These are phyloP conservation scores for Stenopsyche tienmushanensis DNA, from an alignment of 1,140 invertebrate species.

Conservation along the genomic window DNA sequence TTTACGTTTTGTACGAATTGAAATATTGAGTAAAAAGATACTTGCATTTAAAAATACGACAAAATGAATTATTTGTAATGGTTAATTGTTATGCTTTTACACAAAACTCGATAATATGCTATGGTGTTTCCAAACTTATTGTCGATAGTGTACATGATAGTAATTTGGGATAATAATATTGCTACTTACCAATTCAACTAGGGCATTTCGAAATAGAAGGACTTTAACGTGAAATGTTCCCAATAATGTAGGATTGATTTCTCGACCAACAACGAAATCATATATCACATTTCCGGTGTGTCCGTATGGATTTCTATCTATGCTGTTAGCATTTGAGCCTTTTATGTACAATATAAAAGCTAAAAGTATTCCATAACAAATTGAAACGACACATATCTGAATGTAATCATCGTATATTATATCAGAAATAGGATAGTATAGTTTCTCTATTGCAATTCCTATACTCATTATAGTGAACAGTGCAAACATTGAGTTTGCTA, in stretches of 20 bases:
- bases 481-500: constrained; percentile 29
- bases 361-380: constrained; percentile 45
- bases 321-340: constrained; percentile 48
- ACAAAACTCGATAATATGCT: too few relatives aligned
- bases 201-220: constrained; percentile 54
- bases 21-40: too few relatives aligned
- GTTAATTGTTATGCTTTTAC: too few relatives aligned
- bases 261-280: constrained; percentile 78
- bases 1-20: too few relatives aligned
- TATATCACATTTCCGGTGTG: constrained; percentile 68
- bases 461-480: constrained; percentile 4
- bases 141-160: too few relatives aligned
- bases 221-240: constrained; percentile 75
- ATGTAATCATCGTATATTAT: constrained; percentile 44
- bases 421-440: constrained; percentile 21
- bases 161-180: constrained; percentile 43
- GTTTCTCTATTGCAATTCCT: constrained; percentile 6
- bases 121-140: too few relatives aligned
- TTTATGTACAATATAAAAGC: constrained; percentile 46
- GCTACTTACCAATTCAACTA: constrained; percentile 56
- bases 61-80: not conserved
- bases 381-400: constrained; percentile 44
- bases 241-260: constrained; percentile 72
- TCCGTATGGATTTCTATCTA: constrained; percentile 65
- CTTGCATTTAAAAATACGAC: constrained; percentile 14